phyloP scores from a whole-genome alignment of 2,113 vertebrate genomes.

The Bujurquina vittata region DNA sequence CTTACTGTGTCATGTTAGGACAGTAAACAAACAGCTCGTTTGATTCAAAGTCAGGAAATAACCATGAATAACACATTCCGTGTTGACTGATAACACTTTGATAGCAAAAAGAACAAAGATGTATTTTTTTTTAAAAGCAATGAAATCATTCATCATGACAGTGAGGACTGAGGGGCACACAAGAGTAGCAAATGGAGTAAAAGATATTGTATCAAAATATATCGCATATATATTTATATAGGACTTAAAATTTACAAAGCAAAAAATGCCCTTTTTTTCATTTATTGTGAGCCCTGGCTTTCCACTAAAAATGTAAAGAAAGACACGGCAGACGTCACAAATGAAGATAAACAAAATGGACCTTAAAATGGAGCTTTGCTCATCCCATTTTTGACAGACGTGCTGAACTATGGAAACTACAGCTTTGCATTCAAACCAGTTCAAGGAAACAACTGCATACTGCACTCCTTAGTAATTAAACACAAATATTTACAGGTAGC shows the following conservation, averaged over 20 bases:
- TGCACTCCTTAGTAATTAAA: background rate
- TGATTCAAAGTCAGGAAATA: background rate
- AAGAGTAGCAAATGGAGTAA: slow-evolving; percentile 81
- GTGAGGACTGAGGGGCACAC: slow-evolving; percentile 50
- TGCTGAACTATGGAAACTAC: background rate
- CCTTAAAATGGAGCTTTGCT: no score
- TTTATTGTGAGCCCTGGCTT: slow-evolving; percentile 77
- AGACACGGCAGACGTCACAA: no score
- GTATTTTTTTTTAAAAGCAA: slow-evolving; percentile 52
- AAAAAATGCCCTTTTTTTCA: slow-evolving; percentile 72
- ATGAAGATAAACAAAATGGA: no score
- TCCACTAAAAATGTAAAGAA: slow-evolving; percentile 42
- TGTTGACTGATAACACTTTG: background rate
- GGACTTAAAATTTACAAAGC: slow-evolving; percentile 80
- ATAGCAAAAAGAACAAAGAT: background rate
- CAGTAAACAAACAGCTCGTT: background rate
- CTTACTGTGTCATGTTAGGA: background rate
- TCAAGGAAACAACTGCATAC: background rate
- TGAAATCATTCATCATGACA: slow-evolving; percentile 47
- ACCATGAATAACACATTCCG: no score
- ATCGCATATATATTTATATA: slow-evolving; percentile 80
- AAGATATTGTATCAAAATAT: slow-evolving; percentile 83
- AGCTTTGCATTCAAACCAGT: background rate
- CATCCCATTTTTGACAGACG: background rate
- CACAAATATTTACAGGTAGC: background rate